Base-by-base conservation (phyloP, 2,113 vertebrate species). In the Glaucidium brasilianum region DNA sequence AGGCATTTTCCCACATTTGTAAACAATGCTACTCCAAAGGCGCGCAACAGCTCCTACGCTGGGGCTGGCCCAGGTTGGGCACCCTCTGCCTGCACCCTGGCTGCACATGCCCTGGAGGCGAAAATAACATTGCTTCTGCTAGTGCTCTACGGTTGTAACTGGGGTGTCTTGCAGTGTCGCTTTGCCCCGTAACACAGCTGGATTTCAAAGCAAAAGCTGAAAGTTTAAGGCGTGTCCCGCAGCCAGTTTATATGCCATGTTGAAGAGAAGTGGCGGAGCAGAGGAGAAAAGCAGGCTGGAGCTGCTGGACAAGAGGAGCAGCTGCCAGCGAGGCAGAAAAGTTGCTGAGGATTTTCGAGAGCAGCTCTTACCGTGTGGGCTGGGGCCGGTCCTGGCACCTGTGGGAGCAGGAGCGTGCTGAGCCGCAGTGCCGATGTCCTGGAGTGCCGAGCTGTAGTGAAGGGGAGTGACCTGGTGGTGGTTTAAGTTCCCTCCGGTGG, bases 401-500 rank as follows among this genome's bases (percentile, higher is more conserved):
- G 27, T 18, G 88, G 94, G 68, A 83, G 75, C 81, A 30, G 88
- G 92, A 97, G 84, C 4, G 77, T 41, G 88, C 60, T 22, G 91
- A 37, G 81, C 82, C 79, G 88, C 9, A 17, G 82, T 9, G 86
- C 39, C 16, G 92, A 45, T 79, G 60, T 80, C 94, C 71, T 6
- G 92, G 93, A 92, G 93, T 6, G 1, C 72, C 4, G 67, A 93
- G 84, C 92, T 45, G 30, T 75, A 97, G 87, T 96, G 97, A 96
- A 90, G 92, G 81, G 97, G 97, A 97, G 96, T 96, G 96, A 92
- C 97, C 97, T 87, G 92, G 22, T 73, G 93, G 49, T 10, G 95
- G 93, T 97, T 98, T 98, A 97, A 97, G 96, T 98, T 98, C 97
- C 93, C 97, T 96, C 92, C 10, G 67, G 93, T 97, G 96, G 73